Base-by-base conservation (phyloP, 2,797 vertebrate species). In the Champsocephalus gunnari region DNA sequence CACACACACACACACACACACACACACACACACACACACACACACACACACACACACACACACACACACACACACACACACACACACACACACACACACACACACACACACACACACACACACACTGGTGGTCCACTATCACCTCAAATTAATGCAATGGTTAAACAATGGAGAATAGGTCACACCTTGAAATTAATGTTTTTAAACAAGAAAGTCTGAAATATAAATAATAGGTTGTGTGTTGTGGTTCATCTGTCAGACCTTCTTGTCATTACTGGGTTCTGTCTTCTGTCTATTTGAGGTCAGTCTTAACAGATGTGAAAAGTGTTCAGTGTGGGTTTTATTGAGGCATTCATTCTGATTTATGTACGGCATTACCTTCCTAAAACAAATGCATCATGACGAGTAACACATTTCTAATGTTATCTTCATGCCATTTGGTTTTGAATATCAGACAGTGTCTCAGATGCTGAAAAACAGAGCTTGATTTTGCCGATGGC, bases 101-200 rank as follows among this genome's bases (percentile, higher is more conserved):
- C 51, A 12, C 66, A 53, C 66, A 51, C 55, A 19, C 79, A 65
- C 51, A 16, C 21, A 44, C 11, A 17, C 54, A 57, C 65, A 28
- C 61, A 32, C 49, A 79, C 48, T 32, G 61, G 60, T 66, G 68
- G 77, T 72, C 62, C 3, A 73, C 71, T 83, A 72, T 82, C 80
- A 83, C 83, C 76, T 76, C 48, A 43, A 68, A 66, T 60, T 56
- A 72, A 76, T 51, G n/a, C 72, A 80, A 75, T 54, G 53, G 73
- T 66, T 28, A 38, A 71, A 75, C 83, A 82, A 86, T 55, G 53
- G 64, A 84, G 90, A 87, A 85, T 77, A 83, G 80, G 85, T 74
- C 81, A 77, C 67, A 60, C 53, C 62, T 43, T 81, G 61, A 87
- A 88, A 89, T 88, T 64, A 80, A 16, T 12, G 50, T 66, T 76